These are phyloP conservation scores for Volucella bombylans DNA, from an alignment of 2,888 invertebrate species.

Conservation along the genomic window DNA sequence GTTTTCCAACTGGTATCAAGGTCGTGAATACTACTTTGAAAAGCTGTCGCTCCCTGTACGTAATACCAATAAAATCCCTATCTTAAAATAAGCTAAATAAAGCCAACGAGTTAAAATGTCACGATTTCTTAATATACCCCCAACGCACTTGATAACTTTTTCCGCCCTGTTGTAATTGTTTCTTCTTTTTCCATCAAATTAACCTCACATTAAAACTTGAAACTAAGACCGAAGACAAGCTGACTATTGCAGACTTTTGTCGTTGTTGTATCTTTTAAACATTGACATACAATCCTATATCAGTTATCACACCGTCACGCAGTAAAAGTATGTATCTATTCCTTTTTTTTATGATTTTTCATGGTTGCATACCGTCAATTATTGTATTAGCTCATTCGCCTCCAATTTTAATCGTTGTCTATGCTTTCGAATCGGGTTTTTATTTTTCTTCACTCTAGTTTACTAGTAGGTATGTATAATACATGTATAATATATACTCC, in stretches of 20 bases:
- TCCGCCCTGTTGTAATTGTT: too few species aligned
- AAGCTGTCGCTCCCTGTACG: too few species aligned
- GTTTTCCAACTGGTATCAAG: too few species aligned
- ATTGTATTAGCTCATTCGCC: conserved; percentile 13
- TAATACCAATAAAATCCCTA: too few species aligned
- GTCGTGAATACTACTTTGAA: too few species aligned
- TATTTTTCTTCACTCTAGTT: not conserved
- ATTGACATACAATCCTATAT: conserved; percentile 37
- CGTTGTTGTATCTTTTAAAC: conserved; percentile 40
- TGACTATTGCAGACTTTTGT: conserved; percentile 47
- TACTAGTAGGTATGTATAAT: not conserved
- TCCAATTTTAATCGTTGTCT: conserved; percentile 13
- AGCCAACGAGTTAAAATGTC: too few species aligned
- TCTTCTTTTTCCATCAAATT: not conserved
- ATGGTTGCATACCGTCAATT: conserved; percentile 43
- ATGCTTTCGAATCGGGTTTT: not conserved
- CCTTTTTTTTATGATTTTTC: conserved; percentile 14
- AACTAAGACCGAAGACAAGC: conserved; percentile 7
- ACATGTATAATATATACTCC: too few species aligned
- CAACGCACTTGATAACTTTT: too few species aligned
- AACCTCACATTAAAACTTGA: conserved; percentile 18
- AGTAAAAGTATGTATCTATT: conserved; percentile 44
- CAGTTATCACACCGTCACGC: conserved; percentile 44
- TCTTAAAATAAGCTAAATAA: too few species aligned
- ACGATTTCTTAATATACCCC: too few species aligned